These are phyloP conservation scores for Acholoe squamosa DNA, from an alignment of 2,888 invertebrate genomes.

Conservation along the genomic window DNA sequence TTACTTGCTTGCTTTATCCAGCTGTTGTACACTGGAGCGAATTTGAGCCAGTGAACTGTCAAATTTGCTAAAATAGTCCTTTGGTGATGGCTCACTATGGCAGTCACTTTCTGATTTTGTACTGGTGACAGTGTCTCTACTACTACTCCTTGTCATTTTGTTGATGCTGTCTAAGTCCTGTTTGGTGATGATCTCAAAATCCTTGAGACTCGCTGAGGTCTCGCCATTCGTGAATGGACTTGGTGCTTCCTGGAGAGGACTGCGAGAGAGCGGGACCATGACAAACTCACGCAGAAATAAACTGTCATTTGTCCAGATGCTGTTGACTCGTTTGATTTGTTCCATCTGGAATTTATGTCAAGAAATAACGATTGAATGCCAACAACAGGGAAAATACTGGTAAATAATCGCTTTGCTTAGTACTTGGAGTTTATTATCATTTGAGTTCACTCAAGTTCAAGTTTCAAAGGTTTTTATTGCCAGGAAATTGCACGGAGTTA, in stretches of 20 bases:
- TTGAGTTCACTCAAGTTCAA: no score
- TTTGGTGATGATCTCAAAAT: slow-evolving; percentile 59
- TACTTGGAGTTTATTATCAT: no score
- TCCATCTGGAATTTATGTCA: no score
- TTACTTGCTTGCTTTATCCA: slow-evolving; percentile 78
- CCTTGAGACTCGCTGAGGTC: not conserved
- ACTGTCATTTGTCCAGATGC: slow-evolving; percentile 96
- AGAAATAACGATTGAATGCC: no score
- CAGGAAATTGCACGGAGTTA: no score
- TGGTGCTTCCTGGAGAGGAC: slow-evolving; percentile 49
- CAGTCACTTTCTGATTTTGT: slow-evolving; percentile 21
- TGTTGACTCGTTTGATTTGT: slow-evolving; percentile 94
- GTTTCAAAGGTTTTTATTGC: no score
- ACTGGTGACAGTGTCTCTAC: not conserved
- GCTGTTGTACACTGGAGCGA: slow-evolving; percentile 80
- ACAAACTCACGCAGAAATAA: slow-evolving; percentile 94
- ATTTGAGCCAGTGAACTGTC: slow-evolving; percentile 83
- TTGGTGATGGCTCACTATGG: slow-evolving; percentile 60
- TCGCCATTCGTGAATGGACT: slow-evolving; percentile 4
- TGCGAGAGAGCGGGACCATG: slow-evolving; percentile 87
- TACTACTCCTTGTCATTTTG: slow-evolving; percentile 54
- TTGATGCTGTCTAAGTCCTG: slow-evolving; percentile 40
- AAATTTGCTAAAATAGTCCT: slow-evolving; percentile 83
- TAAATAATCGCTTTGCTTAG: no score
- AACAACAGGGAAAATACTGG: no score